phyloP scores from a whole-genome alignment of 1,140 invertebrate genomes.

The Oppia nitens region DNA sequence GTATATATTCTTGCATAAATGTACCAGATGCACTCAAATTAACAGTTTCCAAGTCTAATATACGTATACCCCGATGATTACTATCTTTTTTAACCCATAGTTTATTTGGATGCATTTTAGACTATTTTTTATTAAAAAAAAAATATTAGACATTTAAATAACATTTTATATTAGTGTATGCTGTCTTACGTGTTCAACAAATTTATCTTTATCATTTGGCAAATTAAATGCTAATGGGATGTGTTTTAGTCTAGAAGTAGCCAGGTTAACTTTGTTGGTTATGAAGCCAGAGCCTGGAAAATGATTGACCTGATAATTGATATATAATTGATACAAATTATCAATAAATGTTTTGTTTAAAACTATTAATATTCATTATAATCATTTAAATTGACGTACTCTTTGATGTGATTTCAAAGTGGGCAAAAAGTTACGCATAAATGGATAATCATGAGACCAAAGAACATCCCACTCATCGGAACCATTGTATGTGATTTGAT shows the following conservation, averaged over 20 bases:
- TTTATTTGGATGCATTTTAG: slow-evolving; percentile 43
- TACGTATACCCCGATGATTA: slow-evolving; percentile 68
- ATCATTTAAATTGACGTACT: too few species aligned
- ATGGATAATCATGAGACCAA: slow-evolving; percentile 89
- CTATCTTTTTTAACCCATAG: slow-evolving; percentile 84
- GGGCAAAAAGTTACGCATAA: slow-evolving; percentile 38
- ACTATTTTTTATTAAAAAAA: slow-evolving; percentile 22
- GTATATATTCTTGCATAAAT: slow-evolving; percentile 75
- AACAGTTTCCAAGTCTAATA: slow-evolving; percentile 49
- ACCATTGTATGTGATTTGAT: not conserved
- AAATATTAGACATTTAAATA: not conserved
- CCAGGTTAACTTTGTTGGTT: slow-evolving; percentile 83
- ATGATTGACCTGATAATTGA: slow-evolving; percentile 61
- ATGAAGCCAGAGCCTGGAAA: slow-evolving; percentile 86
- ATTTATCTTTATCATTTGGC: slow-evolving; percentile 50
- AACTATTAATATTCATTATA: too few species aligned
- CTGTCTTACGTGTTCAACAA: slow-evolving; percentile 49
- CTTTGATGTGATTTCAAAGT: slow-evolving; percentile 52
- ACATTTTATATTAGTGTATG: too few species aligned
- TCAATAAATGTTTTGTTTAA: not conserved
- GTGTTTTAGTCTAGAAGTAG: slow-evolving; percentile 50
- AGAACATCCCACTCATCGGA: slow-evolving; percentile 51
- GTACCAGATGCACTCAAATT: slow-evolving; percentile 51
- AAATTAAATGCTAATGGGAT: slow-evolving; percentile 76
- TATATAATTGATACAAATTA: not conserved